Evolutionary conservation across 2,888 invertebrate species (phyloP).

Genomic region (Phyto melanocephala): DNA sequence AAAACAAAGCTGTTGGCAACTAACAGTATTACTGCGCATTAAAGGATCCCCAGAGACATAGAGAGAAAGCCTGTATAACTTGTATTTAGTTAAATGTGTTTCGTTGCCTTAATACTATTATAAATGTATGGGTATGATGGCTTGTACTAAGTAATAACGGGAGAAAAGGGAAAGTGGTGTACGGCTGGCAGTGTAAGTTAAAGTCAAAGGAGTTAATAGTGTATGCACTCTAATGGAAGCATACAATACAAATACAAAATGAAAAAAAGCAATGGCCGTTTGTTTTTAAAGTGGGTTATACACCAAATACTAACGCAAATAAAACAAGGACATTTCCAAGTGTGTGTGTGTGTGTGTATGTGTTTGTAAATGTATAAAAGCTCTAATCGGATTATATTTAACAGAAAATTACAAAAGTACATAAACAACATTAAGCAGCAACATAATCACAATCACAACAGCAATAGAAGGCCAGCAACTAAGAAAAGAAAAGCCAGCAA

Average conservation of each 20-base stretch:
- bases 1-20: conserved; percentile 66
- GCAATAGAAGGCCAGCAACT: conserved; percentile 3
- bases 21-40: conserved; percentile 76
- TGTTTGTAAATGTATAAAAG: conserved; percentile 47
- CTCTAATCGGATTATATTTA: conserved; percentile 63
- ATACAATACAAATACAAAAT: background rate
- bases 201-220: conserved; percentile 55
- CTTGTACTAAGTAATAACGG: too few species aligned
- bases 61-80: conserved; percentile 15
- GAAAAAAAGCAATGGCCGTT: conserved; percentile 65
- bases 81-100: conserved; percentile 36
- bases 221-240: conserved; percentile 47
- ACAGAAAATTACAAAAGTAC: conserved; percentile 62
- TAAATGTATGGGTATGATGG: conserved; percentile 1
- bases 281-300: conserved; percentile 62
- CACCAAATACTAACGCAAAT: conserved; percentile 46
- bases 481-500: background rate
- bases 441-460: conserved; percentile 39
- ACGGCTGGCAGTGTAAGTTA: conserved; percentile 2
- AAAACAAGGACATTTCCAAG: conserved; percentile 1
- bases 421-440: conserved; percentile 50
- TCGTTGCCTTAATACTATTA: conserved; percentile 5
- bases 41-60: conserved; percentile 68
- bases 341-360: conserved; percentile 54
- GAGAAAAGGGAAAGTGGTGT: background rate